A percentile compares a stretch with the other conserved stretches of the same genome.
phyloP scores from a whole-genome alignment of 2,113 vertebrate genomes.

The Motacilla alba region DNA sequence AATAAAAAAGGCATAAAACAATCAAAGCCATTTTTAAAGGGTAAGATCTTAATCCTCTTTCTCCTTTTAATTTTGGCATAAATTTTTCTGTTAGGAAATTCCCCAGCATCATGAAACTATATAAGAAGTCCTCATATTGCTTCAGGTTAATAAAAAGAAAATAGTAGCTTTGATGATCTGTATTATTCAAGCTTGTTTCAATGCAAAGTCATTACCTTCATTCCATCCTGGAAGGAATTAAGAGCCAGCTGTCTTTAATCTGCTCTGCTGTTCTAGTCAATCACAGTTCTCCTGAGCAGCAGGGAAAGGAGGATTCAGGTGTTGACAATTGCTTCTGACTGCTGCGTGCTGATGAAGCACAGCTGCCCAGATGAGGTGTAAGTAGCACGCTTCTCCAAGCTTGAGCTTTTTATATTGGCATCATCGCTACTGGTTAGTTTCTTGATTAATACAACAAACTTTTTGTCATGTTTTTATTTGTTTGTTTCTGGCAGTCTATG shows the following conservation, averaged over 20 bases:
- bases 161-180: neutral
- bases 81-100: neutral
- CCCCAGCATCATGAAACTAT: neutral
- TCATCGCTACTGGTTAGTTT: accelerated
- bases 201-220: neutral
- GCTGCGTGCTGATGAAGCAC: neutral
- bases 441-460: accelerated
- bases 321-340: neutral
- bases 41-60: neutral
- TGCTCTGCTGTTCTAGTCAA: neutral
- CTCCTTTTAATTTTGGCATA: neutral
- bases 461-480: neutral
- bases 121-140: neutral
- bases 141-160: neutral
- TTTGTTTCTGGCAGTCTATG: neutral
- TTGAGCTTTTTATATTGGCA: neutral
- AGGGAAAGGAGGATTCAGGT: neutral
- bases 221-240: neutral
- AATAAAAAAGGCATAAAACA: neutral
- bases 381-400: neutral
- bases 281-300: neutral
- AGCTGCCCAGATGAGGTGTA: neutral
- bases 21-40: neutral
- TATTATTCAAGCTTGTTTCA: neutral
- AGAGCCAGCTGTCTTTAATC: neutral